Conservation (phyloP, 2,113 vertebrate genomes). For the Daphoenositta chrysoptera region DNA sequence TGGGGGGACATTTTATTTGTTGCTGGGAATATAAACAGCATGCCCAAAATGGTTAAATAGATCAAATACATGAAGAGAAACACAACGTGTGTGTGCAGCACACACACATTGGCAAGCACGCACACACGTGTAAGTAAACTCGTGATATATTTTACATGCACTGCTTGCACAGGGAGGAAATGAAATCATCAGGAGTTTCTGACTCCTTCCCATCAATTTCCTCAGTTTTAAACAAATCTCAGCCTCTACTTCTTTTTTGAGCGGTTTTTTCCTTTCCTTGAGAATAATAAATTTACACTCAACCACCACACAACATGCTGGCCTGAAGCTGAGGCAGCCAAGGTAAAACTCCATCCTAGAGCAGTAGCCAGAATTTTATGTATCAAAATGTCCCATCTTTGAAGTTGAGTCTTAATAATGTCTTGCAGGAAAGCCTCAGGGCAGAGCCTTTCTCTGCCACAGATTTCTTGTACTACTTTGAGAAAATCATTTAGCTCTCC, state of each 20-base stretch:
- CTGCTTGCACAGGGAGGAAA: not conserved
- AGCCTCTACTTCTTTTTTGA: not conserved
- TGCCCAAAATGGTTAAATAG: not conserved
- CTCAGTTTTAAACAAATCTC: not conserved
- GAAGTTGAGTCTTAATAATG: conserved; percentile 19
- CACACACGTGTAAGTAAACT: fast-evolving
- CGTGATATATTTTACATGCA: not conserved
- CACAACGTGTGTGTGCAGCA: fast-evolving
- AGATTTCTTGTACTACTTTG: not conserved
- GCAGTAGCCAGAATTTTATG: not conserved
- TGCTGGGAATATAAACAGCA: not conserved
- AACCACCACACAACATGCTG: not conserved
- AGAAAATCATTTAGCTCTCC: not conserved
- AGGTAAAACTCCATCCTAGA: not conserved
- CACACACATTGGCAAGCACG: fast-evolving
- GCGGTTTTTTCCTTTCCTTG: not conserved
- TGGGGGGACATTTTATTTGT: not conserved
- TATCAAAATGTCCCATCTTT: not conserved
- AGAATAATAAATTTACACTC: not conserved
- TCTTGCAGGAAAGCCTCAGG: conserved; percentile 42
- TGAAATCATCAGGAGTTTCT: not conserved
- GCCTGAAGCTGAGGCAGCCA: not conserved
- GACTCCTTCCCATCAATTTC: not conserved
- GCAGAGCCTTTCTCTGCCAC: conserved; percentile 6
- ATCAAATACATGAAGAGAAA: not conserved